These are phyloP conservation scores for Cichlasoma orientale DNA, from an alignment of 2,797 vertebrate species.

Conservation along the genomic window DNA sequence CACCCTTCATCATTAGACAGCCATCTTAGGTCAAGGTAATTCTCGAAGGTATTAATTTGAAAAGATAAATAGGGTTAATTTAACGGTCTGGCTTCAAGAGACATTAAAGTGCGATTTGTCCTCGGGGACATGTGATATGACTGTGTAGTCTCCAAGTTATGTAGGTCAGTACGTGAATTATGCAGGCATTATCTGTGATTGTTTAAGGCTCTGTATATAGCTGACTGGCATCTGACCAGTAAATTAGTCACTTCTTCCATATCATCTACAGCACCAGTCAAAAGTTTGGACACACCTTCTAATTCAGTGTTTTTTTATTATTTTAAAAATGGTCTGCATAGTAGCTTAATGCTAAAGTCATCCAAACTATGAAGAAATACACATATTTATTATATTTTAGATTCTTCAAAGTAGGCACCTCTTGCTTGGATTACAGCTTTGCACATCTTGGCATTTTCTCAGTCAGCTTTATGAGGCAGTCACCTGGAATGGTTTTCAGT, in stretches of 20 bases:
- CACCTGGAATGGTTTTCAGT: too few species aligned
- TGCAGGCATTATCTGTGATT: conserved; percentile 45
- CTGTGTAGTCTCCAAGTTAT: conserved; percentile 43
- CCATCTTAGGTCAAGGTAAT: conserved; percentile 1
- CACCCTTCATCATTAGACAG: not conserved
- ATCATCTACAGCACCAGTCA: not conserved
- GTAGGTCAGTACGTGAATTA: conserved; percentile 49
- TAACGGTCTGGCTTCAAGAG: conserved; percentile 35
- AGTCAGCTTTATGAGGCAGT: too few species aligned
- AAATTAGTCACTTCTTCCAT: conserved; percentile 34
- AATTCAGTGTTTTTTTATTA: too few species aligned
- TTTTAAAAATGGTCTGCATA: too few species aligned
- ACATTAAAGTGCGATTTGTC: conserved; percentile 11
- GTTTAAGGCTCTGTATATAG: conserved; percentile 29
- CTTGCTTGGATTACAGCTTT: too few species aligned
- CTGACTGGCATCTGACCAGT: conserved; percentile 39
- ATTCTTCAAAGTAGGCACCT: too few species aligned
- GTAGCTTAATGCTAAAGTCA: too few species aligned
- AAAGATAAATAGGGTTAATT: conserved; percentile 37
- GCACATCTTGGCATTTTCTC: too few species aligned
- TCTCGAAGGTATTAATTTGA: conserved; percentile 11
- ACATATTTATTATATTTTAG: too few species aligned
- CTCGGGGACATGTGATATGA: not conserved
- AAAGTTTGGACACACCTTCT: too few species aligned
- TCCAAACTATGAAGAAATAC: too few species aligned